phyloP scores from a whole-genome alignment of 1,140 invertebrate genomes.

The Heliconius melpomene region DNA sequence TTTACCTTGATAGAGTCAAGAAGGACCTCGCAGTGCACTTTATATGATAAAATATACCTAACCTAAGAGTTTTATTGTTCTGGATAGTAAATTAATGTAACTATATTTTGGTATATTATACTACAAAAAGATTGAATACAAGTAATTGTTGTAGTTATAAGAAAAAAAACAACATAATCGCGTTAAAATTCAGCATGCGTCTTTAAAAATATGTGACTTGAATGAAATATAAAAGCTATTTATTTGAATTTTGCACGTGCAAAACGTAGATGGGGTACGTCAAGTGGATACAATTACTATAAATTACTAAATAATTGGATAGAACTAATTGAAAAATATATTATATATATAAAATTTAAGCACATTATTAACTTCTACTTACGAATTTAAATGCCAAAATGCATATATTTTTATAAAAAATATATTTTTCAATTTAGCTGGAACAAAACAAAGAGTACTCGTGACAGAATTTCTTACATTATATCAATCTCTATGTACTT shows the following conservation, averaged over 20 bases:
- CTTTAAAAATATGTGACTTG: constrained; percentile 12
- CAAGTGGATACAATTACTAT: neutral
- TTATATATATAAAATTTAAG: neutral
- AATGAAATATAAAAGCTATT: constrained; percentile 16
- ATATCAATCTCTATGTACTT: too few relatives aligned
- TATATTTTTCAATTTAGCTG: neutral
- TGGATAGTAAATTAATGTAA: neutral
- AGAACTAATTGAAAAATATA: neutral
- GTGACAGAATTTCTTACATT: neutral
- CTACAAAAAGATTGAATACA: neutral
- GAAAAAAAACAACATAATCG: constrained; percentile 2
- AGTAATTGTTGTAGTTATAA: neutral
- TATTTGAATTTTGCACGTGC: constrained; percentile 16
- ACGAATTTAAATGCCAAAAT: neutral
- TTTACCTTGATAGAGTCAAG: too few relatives aligned
- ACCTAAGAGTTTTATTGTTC: too few relatives aligned
- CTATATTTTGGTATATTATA: neutral
- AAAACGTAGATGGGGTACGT: neutral
- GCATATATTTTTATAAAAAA: neutral
- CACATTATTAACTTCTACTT: neutral
- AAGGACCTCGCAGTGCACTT: too few relatives aligned
- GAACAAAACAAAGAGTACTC: neutral
- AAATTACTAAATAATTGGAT: neutral
- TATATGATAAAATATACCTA: too few relatives aligned
- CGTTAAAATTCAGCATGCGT: constrained; percentile 4